Conservation (phyloP, 1,140 invertebrate species). For the Pygmarrhopalites habei region DNA sequence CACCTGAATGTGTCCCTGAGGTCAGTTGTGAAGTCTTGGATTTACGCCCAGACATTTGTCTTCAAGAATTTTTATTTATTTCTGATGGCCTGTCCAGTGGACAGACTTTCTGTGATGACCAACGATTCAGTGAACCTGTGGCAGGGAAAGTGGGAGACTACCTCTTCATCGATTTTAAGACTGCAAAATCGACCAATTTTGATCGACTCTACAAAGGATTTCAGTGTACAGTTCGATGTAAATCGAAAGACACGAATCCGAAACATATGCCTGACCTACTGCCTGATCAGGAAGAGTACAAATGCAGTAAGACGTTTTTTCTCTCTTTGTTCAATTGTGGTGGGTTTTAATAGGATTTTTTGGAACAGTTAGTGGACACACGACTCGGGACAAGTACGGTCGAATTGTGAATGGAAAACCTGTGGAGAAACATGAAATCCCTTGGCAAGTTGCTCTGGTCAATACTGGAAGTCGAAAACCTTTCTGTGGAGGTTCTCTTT, state of each 20-base stretch:
- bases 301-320: no score
- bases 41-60: not conserved
- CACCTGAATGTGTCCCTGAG: not conserved
- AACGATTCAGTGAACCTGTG: not conserved
- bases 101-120: not conserved
- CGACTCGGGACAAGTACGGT: not conserved
- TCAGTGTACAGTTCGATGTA: not conserved
- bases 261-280: no score
- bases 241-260: no score
- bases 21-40: not conserved
- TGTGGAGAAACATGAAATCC: conserved; percentile 10
- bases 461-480: conserved; percentile 1
- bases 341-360: no score
- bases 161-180: not conserved
- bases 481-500: conserved; percentile 9
- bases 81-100: not conserved
- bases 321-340: no score
- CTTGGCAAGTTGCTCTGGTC: conserved; percentile 21
- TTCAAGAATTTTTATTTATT: not conserved
- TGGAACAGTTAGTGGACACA: no score
- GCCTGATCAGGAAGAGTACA: no score
- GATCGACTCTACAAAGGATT: not conserved
- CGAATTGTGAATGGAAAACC: conserved; percentile 15
- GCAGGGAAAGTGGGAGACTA: not conserved
- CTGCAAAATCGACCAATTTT: not conserved